Evolutionary conservation across 2,797 vertebrate genomes (phyloP).

Genomic region (Pantherophis vulpinus): DNA sequence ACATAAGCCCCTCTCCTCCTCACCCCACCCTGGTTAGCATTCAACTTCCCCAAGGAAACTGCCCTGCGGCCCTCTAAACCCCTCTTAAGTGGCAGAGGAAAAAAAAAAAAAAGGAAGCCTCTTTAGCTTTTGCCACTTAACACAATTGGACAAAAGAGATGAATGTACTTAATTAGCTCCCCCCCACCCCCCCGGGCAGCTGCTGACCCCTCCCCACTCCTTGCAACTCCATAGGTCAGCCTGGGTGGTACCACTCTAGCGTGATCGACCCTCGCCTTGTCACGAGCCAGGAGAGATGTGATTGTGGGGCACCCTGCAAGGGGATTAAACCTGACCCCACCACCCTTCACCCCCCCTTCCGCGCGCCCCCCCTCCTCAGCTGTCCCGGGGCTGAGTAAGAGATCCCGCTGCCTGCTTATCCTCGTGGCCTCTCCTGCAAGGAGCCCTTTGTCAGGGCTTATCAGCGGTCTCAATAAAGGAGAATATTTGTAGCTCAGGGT

Average conservation of each 20-base stretch:
- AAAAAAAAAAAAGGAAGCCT: not conserved
- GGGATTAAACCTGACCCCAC: not conserved
- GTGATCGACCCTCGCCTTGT: not conserved
- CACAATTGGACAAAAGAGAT: not conserved
- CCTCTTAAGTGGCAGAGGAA: not conserved
- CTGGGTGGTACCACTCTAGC: not conserved
- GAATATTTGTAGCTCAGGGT: not conserved
- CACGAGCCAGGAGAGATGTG: not conserved
- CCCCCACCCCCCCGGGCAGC: not conserved
- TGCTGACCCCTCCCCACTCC: not conserved
- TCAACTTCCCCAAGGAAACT: not conserved
- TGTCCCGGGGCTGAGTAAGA: not conserved
- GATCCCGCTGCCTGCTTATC: not conserved
- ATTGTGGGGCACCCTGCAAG: not conserved
- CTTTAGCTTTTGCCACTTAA: not conserved
- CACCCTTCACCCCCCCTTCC: not conserved
- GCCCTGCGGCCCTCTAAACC: not conserved
- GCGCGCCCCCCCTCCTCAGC: too few relatives aligned
- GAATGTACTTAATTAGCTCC: not conserved
- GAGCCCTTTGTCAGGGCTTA: not conserved
- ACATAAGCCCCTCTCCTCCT: not conserved
- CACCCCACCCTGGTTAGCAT: fast-evolving
- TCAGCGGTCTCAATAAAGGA: not conserved
- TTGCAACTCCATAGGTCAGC: not conserved
- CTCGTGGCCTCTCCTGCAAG: not conserved